phyloP scores from a whole-genome alignment of 2,888 invertebrate genomes.

The Cryptocephalus moraei region DNA sequence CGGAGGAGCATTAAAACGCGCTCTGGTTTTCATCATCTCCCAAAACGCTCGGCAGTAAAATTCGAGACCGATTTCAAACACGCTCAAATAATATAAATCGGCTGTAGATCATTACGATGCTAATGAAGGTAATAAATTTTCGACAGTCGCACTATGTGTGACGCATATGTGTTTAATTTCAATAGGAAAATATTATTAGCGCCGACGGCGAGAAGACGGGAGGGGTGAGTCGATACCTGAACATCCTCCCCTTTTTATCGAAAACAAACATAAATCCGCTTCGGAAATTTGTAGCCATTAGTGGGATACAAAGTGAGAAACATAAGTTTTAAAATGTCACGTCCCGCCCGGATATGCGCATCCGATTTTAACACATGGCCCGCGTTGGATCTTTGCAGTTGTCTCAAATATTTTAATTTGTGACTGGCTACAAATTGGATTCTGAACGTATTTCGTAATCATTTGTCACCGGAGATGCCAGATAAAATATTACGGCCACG shows the following conservation, averaged over 20 bases:
- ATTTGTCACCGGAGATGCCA: neutral
- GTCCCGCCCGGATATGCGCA: constrained; percentile 26
- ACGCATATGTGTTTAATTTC: constrained; percentile 19
- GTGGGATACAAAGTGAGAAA: constrained; percentile 37
- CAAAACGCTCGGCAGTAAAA: too few species aligned
- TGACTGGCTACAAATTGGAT: constrained; percentile 22
- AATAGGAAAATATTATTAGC: constrained; percentile 7
- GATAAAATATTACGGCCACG: too few species aligned
- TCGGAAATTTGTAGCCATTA: constrained; percentile 30
- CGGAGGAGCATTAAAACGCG: too few species aligned
- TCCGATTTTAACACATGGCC: constrained; percentile 27
- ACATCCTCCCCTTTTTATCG: constrained; percentile 15
- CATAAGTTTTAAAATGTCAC: constrained; percentile 28
- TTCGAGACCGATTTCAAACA: too few species aligned
- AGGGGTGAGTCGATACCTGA: constrained; percentile 1
- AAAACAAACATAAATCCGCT: constrained; percentile 29
- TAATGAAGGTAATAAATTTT: constrained; percentile 9
- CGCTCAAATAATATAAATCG: neutral
- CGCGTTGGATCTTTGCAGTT: constrained; percentile 22
- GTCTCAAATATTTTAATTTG: constrained; percentile 32
- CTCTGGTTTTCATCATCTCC: too few species aligned
- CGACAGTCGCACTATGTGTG: constrained; percentile 6
- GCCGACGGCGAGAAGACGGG: constrained; percentile 5
- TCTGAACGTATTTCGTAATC: constrained; percentile 7
- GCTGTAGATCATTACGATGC: neutral